phyloP scores from a whole-genome alignment of 2,797 vertebrate species.

The Crocidura indochinensis region DNA sequence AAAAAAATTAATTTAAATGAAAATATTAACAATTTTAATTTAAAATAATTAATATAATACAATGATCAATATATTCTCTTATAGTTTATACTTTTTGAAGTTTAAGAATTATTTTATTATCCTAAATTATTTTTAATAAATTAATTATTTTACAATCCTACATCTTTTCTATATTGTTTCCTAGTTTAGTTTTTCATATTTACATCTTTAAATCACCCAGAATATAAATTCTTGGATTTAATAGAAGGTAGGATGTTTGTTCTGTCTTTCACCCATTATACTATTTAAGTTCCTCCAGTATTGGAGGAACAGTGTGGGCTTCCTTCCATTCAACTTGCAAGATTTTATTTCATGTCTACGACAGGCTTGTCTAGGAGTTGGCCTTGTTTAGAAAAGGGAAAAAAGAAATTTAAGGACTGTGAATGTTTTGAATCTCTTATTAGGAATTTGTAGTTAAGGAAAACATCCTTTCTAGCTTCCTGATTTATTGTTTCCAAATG shows the following conservation, averaged over 20 bases:
- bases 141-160: not conserved
- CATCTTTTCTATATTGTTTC: not conserved
- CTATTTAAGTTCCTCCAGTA: not conserved
- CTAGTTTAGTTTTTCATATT: constrained; percentile 31
- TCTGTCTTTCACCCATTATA: not conserved
- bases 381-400: not conserved
- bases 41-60: not conserved
- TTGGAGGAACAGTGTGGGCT: not conserved
- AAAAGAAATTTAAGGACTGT: not conserved
- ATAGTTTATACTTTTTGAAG: not conserved
- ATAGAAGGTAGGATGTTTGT: not conserved
- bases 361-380: not conserved
- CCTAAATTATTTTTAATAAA: too few relatives aligned
- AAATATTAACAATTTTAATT: too few relatives aligned
- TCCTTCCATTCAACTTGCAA: constrained; percentile 20
- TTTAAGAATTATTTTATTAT: not conserved
- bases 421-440: constrained; percentile 20
- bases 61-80: constrained; percentile 34
- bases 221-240: not conserved
- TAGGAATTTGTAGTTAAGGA: not conserved
- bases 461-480: not conserved
- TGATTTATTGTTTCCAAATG: not conserved
- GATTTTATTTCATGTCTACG: constrained; percentile 3
- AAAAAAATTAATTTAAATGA: too few relatives aligned
- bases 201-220: constrained; percentile 13